phyloP scores from a whole-genome alignment of 2,797 vertebrate species.

The Falco naumanni region DNA sequence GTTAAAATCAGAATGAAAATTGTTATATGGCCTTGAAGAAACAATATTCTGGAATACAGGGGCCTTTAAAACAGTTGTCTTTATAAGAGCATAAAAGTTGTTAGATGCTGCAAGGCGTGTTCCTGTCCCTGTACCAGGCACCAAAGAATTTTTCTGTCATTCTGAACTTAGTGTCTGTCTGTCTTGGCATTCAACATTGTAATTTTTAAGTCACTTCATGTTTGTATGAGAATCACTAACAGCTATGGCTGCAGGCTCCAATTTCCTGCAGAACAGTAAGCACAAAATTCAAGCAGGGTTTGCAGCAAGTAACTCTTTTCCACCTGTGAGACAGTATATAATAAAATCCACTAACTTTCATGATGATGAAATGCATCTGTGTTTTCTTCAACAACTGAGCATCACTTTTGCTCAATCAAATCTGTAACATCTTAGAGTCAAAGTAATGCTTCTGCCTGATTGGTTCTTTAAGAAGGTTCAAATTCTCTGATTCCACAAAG shows the following conservation, averaged over 20 bases:
- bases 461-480: neutral
- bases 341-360: neutral
- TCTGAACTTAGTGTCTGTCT: neutral
- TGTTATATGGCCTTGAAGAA: neutral
- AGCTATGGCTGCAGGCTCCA: neutral
- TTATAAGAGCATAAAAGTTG: neutral
- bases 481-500: neutral
- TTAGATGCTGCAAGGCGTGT: neutral
- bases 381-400: neutral
- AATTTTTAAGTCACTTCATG: neutral
- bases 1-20: slow-evolving; percentile 4
- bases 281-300: neutral
- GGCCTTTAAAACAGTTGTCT: neutral
- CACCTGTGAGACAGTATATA: neutral
- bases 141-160: neutral
- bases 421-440: neutral
- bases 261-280: neutral
- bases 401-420: neutral
- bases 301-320: neutral
- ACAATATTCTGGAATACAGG: neutral
- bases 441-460: neutral
- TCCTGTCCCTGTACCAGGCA: neutral
- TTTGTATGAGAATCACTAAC: neutral
- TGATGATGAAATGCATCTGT: neutral
- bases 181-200: neutral